Evolutionary conservation across 37 sponge, comb jelly and placozoan genomes (phyloP).

Genomic region (Ephydatia muelleri): DNA sequence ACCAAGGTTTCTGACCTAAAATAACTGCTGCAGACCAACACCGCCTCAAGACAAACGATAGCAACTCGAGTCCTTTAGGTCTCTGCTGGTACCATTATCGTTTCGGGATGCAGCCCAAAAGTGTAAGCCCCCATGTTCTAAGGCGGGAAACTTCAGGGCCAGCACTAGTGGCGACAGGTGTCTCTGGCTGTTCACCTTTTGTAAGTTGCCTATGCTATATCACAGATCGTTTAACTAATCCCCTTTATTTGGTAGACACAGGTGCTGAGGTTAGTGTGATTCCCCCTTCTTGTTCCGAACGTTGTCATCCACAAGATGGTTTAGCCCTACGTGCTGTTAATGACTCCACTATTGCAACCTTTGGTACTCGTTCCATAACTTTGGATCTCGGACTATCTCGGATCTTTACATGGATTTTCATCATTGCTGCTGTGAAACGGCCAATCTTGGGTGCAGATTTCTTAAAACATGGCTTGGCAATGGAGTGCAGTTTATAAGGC

Average conservation of each 20-base stretch:
- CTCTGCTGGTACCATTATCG: conserved; percentile 29
- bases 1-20: background rate
- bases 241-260: conserved; percentile 27
- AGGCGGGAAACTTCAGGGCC: conserved; percentile 21
- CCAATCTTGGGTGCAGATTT: conserved; percentile 39
- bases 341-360: background rate
- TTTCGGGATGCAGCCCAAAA: conserved; percentile 18
- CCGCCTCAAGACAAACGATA: background rate
- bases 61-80: background rate
- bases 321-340: background rate
- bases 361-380: conserved; percentile 4
- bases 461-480: background rate
- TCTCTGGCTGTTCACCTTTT: conserved; percentile 17
- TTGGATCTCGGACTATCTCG: conserved; percentile 39
- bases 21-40: background rate
- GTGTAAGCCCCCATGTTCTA: background rate
- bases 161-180: conserved; percentile 22
- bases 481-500: too few species aligned
- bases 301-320: background rate
- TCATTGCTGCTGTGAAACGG: conserved; percentile 20
- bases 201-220: conserved; percentile 28
- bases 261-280: conserved; percentile 36
- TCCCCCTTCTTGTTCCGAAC: conserved; percentile 13
- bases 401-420: conserved; percentile 33
- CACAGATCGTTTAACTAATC: background rate